Percentiles rank a stretch among this genome's conserved stretches.
Conservation (phyloP, 2,888 invertebrate species). For the Drosophila demipolita region DNA sequence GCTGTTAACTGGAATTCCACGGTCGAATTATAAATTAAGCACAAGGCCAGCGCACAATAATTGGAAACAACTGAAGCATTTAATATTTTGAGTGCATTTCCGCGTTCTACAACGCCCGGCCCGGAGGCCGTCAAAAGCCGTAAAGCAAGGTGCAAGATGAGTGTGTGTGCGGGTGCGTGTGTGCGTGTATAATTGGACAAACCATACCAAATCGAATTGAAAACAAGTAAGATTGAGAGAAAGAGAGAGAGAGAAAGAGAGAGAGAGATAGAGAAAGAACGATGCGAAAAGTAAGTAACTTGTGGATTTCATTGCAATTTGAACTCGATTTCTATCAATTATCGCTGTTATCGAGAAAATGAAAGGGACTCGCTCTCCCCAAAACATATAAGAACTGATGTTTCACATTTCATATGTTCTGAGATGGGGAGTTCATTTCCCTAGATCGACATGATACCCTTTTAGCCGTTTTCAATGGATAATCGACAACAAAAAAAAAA, state of each 20-base stretch:
- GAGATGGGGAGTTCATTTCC: neutral
- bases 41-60: conserved; percentile 65
- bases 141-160: conserved; percentile 24
- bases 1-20: conserved; percentile 14
- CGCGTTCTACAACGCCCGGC: conserved; percentile 56
- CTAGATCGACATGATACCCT: neutral
- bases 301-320: neutral
- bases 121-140: conserved; percentile 2
- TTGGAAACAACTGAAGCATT: conserved; percentile 80
- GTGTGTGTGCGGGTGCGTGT: neutral
- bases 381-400: neutral
- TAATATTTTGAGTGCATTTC: conserved; percentile 83
- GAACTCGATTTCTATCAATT: neutral
- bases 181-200: neutral
- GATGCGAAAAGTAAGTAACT: neutral
- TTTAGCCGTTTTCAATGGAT: neutral
- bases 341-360: neutral
- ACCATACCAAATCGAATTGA: conserved; percentile 38
- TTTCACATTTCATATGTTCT: neutral
- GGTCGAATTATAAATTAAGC: conserved; percentile 74
- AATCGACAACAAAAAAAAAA: neutral
- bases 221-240: neutral
- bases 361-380: neutral
- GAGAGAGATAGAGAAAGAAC: neutral
- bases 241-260: neutral